Percentiles rank a stretch among this genome's conserved stretches.
Conservation (phyloP, 2,113 vertebrate genomes). For the Neoarius graeffei region DNA sequence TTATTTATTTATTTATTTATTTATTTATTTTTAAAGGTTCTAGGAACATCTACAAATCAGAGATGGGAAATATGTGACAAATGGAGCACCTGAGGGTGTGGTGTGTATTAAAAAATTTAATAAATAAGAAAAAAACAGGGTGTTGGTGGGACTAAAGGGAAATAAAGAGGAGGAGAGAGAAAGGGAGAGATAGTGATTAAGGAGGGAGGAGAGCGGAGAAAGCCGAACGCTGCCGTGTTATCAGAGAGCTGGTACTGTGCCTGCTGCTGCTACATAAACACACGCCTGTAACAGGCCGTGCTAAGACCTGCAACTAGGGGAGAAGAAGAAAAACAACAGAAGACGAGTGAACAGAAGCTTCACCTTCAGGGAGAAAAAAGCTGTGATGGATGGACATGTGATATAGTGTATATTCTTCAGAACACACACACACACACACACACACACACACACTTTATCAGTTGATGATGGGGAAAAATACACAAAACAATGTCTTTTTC, state of each 20-base stretch:
- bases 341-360: slow-evolving; percentile 51
- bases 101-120: neutral
- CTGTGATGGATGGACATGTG: neutral
- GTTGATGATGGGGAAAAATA: too few species aligned
- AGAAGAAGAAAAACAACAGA: neutral
- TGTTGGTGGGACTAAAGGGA: slow-evolving; percentile 1
- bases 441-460: neutral
- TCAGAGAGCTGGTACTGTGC: slow-evolving; percentile 71
- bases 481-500: too few species aligned
- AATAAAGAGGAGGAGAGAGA: neutral
- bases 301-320: slow-evolving; percentile 67
- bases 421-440: neutral
- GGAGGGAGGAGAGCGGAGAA: slow-evolving; percentile 52
- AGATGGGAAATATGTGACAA: neutral
- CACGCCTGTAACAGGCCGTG: slow-evolving; percentile 80
- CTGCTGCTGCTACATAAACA: slow-evolving; percentile 76
- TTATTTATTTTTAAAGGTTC: neutral
- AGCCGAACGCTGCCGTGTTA: slow-evolving; percentile 65
- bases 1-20: too few species aligned
- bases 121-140: neutral
- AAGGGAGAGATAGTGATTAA: slow-evolving; percentile 43
- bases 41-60: neutral
- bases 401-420: neutral
- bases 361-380: slow-evolving; percentile 60
- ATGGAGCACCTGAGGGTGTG: slow-evolving; percentile 42